Conservation (phyloP, 2,113 vertebrate species). For the Epinephelus fuscoguttatus region DNA sequence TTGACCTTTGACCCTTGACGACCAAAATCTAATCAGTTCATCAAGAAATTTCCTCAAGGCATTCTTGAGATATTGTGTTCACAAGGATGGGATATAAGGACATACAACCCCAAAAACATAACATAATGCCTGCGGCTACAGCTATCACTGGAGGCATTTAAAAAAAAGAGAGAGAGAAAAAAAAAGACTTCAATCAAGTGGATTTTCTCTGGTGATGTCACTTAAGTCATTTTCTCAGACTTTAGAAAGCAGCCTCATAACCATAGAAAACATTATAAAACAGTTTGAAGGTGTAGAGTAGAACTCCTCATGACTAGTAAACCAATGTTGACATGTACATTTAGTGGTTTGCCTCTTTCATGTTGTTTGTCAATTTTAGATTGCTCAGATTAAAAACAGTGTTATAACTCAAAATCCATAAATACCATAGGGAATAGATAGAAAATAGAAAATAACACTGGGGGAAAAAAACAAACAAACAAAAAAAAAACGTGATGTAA, state of each 20-base stretch:
- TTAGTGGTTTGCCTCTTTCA: neutral
- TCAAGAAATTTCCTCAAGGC: no score
- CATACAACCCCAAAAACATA: no score
- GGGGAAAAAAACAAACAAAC: no score
- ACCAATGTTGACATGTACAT: neutral
- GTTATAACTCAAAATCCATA: neutral
- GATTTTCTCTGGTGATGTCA: neutral
- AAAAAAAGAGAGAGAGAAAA: no score
- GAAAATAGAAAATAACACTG: neutral
- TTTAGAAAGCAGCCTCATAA: neutral
- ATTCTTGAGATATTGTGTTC: no score
- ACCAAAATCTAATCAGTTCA: no score
- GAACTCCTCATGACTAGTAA: neutral
- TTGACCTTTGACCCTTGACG: no score
- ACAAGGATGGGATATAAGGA: no score
- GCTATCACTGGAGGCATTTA: no score
- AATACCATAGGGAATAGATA: neutral
- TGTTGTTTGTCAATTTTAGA: neutral
- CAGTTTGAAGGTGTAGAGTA: neutral
- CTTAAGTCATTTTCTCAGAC: neutral
- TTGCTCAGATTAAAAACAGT: neutral
- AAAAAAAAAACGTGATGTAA: constrained; percentile 22
- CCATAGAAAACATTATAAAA: neutral
- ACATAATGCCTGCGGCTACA: no score
- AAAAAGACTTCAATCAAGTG: neutral